These are phyloP conservation scores for Macrobrachium nipponense DNA, from an alignment of 1,140 invertebrate genomes.

Conservation along the genomic window DNA sequence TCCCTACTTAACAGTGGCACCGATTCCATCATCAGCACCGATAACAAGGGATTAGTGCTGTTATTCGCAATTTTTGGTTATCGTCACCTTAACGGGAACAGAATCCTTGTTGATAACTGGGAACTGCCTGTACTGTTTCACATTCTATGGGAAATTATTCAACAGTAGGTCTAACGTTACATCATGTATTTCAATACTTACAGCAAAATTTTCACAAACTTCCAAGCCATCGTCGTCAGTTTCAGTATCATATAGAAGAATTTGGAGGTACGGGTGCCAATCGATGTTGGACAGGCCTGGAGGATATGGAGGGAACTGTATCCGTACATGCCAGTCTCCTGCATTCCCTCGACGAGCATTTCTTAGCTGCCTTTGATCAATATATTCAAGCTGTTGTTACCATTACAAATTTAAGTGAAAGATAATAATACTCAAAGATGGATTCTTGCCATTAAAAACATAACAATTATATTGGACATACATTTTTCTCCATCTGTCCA, in stretches of 20 bases:
- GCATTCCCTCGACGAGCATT: conserved; percentile 60
- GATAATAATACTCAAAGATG: neutral
- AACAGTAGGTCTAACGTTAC: neutral
- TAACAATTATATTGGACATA: too few species aligned
- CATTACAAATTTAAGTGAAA: neutral
- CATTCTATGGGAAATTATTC: too few species aligned
- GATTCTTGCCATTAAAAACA: too few species aligned
- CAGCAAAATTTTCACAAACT: conserved; percentile 36
- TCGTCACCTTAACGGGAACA: too few species aligned
- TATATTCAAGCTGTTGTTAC: conserved; percentile 24
- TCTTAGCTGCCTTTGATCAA: conserved; percentile 66
- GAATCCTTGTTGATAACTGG: too few species aligned
- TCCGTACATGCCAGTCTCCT: conserved; percentile 51
- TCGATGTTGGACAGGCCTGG: conserved; percentile 23
- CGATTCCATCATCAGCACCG: too few species aligned
- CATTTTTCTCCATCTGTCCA: too few species aligned
- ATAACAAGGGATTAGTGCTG: too few species aligned
- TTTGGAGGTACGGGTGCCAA: conserved; percentile 54
- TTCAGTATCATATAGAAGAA: conserved; percentile 25
- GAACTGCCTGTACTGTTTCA: too few species aligned
- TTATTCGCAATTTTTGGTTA: too few species aligned
- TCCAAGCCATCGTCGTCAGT: conserved; percentile 18
- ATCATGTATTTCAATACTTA: conserved; percentile 10
- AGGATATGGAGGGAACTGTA: conserved; percentile 64
- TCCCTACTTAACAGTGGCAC: too few species aligned